Base-by-base conservation (phyloP, 2,888 invertebrate genomes). In the Drosophila sordidapex region DNA sequence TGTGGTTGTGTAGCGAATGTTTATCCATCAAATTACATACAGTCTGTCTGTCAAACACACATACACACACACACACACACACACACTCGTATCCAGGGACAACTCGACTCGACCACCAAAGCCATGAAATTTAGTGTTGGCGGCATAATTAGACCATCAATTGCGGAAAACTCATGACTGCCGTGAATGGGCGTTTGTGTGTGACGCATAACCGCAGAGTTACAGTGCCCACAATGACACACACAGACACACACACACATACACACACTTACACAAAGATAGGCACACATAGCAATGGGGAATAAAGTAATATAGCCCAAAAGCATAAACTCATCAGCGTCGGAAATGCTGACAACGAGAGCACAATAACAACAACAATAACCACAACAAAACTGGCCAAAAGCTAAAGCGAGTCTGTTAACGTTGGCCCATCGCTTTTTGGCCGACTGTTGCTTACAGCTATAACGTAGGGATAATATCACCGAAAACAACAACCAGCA, bases 71-170 rank as follows among this genome's bases (percentile, higher is more conserved):
- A 70, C 56, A 27, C 54, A 70, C 56, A 57, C 48, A 62, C 25
- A 21, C 11, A 27, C 54, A 38, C 6, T 0, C 4, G 15, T 25
- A 46, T 21, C 46, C 46, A 25, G 46, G 25, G 58, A 46, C 69
- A 63, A 62, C 58, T 53, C 67, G 73, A 61, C 67, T 64, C 68
- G 72, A 76, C 87, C 90, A 79, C 78, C 81, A 75, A 77, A 90
- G 81, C 91, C 90, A 89, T 89, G 83, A 79, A 90, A 91, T 90
- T 90, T 81, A 81, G 81, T 85, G 84, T 87, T 91, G 89, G 87
- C 86, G 91, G 90, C 90, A 90, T 92, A 92, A 92, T 92, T 91
- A 91, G 90, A 92, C 91, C 92, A 92, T 92, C 91, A 92, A 91
- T 92, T 92, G 91, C 84, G 88, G 85, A 82, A 89, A 90, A 90